These are phyloP conservation scores for Drosophila saltans DNA, from an alignment of 1,140 invertebrate genomes.

Conservation along the genomic window DNA sequence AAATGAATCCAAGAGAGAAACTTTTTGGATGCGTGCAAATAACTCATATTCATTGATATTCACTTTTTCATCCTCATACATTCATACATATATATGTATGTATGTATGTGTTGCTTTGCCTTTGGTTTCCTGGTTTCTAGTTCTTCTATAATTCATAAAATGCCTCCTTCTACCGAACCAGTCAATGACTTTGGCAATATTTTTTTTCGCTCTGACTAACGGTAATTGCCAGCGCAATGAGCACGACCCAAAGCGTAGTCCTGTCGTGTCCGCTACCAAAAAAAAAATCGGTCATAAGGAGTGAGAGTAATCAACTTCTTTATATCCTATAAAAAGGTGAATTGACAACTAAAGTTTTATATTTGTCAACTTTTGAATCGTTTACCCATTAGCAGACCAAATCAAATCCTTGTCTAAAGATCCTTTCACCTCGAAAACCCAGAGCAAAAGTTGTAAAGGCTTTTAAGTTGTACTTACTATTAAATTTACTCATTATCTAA, in stretches of 20 bases:
- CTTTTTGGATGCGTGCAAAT: slow-evolving; percentile 71
- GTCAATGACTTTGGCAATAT: slow-evolving; percentile 76
- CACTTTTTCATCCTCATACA: slow-evolving; percentile 31
- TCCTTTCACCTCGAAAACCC: too few species aligned
- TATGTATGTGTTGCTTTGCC: slow-evolving; percentile 6
- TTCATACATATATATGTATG: slow-evolving; percentile 16
- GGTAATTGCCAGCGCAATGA: slow-evolving; percentile 65
- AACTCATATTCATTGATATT: slow-evolving; percentile 80
- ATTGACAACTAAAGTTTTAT: too few species aligned
- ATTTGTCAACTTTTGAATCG: too few species aligned
- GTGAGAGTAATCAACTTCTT: not conserved
- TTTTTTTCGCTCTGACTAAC: slow-evolving; percentile 34
- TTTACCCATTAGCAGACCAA: too few species aligned
- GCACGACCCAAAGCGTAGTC: slow-evolving; percentile 51
- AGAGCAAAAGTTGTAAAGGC: too few species aligned
- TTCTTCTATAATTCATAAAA: slow-evolving; percentile 71
- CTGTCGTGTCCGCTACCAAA: slow-evolving; percentile 60
- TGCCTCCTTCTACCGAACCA: slow-evolving; percentile 24
- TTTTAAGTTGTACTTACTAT: too few species aligned
- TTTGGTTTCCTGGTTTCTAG: slow-evolving; percentile 9
- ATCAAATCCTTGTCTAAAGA: too few species aligned
- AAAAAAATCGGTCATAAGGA: not conserved
- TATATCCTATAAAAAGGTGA: too few species aligned
- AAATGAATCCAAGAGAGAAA: slow-evolving; percentile 33
- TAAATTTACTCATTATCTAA: too few species aligned